phyloP scores from a whole-genome alignment of 2,888 invertebrate species.

The Sinelater perroti region DNA sequence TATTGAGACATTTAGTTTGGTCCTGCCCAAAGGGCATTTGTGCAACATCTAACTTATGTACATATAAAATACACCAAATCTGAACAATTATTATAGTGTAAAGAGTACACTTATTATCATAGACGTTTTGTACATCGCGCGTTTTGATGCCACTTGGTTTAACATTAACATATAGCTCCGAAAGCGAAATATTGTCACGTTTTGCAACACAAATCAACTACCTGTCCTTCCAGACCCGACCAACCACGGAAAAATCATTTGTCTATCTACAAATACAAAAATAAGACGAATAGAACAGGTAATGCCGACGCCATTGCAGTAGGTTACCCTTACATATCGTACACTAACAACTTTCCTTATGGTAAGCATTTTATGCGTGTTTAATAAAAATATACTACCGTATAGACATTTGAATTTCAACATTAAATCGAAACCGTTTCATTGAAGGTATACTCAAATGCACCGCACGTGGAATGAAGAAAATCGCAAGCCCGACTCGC shows the following conservation, averaged over 20 bases:
- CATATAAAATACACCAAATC: constrained; percentile 1
- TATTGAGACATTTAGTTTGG: constrained; percentile 24
- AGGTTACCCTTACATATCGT: background rate
- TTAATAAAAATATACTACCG: constrained; percentile 13
- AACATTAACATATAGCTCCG: background rate
- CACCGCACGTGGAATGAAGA: constrained; percentile 18
- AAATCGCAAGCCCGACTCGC: background rate
- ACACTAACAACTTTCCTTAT: background rate
- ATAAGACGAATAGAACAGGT: background rate
- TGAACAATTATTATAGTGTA: constrained; percentile 15
- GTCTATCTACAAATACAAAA: too few species aligned
- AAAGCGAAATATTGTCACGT: too few species aligned
- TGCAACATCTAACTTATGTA: constrained; percentile 11
- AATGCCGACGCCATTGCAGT: background rate
- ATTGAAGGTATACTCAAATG: constrained; percentile 14
- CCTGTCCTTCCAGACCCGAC: too few species aligned
- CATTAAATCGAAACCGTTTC: constrained; percentile 3
- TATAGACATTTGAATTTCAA: constrained; percentile 14
- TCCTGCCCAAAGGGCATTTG: constrained; percentile 24
- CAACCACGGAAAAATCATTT: too few species aligned
- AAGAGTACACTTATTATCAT: constrained; percentile 24
- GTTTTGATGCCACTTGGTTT: constrained; percentile 5
- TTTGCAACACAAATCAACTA: too few species aligned
- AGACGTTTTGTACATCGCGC: constrained; percentile 27
- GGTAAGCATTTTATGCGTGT: background rate